Base-by-base conservation (phyloP, 2,797 vertebrate genomes). In the Sitta carolinensis region DNA sequence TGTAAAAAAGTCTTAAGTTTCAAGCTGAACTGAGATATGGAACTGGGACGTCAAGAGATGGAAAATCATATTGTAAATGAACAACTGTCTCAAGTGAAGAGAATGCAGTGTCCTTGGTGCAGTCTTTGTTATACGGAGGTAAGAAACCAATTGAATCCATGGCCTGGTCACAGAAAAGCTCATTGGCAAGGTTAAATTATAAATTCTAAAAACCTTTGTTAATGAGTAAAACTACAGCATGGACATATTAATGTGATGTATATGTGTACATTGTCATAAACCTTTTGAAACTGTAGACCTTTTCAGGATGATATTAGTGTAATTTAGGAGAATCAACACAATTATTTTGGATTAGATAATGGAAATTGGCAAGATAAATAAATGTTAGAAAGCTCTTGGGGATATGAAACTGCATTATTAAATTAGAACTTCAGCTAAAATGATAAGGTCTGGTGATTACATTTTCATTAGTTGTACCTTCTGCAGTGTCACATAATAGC, bases 361-460 rank as follows among this genome's bases (percentile, higher is more conserved):
- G 90, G 62, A 96, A 97, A 95, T 75, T 94, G 48, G 52, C 92
- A 51, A 85, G 92, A 88, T 77, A 97, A 96, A 90, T 90, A 94
- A 94, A 78, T 90, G 67, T 43, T 87, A 92, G 80, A 95, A 96
- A 51, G 67, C 83, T 80, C 55, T 43, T 75, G 75, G 68, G 95
- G 23, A 90, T 95, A 94, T 23, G 43, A 79, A 94, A 88, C 45
- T 91, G 54, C 84, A 95, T 92, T 97, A 97, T 95, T 97, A 97
- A 97, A 97, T 97, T 96, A 97, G 47, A 95, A 94, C 63, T 69
- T 97, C 93, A 89, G 89, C 91, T 94, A 92, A 94, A 97, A 94
- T 89, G 18, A 55, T 93, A 95, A 94, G 68, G 89, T 94, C 72
- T 80, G 83, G 29, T 96, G 95, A 96, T 97, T 96, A 87, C 14